These are phyloP conservation scores for Leucophenga montana DNA, from an alignment of 2,888 invertebrate genomes.

Conservation along the genomic window DNA sequence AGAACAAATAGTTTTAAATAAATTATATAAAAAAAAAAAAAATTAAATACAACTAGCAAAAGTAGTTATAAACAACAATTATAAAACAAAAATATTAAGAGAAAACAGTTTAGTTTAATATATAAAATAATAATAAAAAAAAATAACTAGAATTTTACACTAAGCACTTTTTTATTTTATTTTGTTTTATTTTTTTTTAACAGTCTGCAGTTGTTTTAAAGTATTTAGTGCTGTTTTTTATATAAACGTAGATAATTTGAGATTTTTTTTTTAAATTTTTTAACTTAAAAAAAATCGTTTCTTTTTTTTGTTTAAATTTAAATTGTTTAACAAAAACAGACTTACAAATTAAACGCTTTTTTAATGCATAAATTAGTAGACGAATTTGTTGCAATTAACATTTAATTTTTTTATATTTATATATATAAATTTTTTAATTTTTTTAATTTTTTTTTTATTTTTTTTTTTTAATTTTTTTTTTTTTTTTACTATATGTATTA, in stretches of 20 bases:
- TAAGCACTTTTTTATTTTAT: not conserved
- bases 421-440: slow-evolving; percentile 28
- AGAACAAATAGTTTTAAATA: not conserved
- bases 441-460: slow-evolving; percentile 4
- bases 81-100: too few relatives aligned
- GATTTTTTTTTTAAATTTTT: not conserved
- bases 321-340: not conserved
- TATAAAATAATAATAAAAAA: not conserved
- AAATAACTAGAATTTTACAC: not conserved
- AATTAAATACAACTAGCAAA: slow-evolving; percentile 1
- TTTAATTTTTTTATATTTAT: slow-evolving; percentile 26
- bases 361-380: slow-evolving; percentile 53
- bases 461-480: slow-evolving; percentile 21
- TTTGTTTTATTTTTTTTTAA: too few relatives aligned
- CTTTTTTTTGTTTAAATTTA: not conserved
- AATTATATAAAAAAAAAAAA: slow-evolving; percentile 7
- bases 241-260: too few relatives aligned
- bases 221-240: too few relatives aligned
- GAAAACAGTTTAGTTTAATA: slow-evolving; percentile 3
- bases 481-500: slow-evolving; percentile 31
- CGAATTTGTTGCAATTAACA: slow-evolving; percentile 46
- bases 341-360: slow-evolving; percentile 37
- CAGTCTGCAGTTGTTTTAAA: too few relatives aligned
- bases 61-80: not conserved
- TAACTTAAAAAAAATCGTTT: not conserved